Evolutionary conservation across 1,140 invertebrate species (phyloP).

Genomic region (Piezodorus guildinii): DNA sequence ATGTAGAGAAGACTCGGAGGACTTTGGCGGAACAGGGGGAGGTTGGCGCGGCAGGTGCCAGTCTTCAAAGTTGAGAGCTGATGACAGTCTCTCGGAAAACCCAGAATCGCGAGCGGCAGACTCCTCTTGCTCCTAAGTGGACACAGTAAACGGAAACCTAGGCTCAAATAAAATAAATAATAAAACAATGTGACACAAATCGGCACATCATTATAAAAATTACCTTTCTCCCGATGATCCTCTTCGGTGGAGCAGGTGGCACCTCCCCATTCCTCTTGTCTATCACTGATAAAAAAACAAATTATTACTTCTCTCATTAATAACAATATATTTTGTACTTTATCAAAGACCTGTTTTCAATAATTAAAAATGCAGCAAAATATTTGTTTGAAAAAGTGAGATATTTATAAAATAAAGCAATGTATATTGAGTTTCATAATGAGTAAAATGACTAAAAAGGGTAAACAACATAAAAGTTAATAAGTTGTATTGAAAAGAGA

Average conservation of each 20-base stretch:
- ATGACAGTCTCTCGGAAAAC: conserved; percentile 24
- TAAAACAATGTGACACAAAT: not conserved
- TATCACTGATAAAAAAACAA: conserved; percentile 35
- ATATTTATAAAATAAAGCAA: too few relatives aligned
- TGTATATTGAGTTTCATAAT: too few relatives aligned
- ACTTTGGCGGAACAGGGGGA: conserved; percentile 23
- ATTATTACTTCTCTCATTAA: too few relatives aligned
- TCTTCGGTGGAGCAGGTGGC: conserved; percentile 47
- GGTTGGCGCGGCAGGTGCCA: conserved; percentile 24
- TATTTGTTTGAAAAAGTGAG: too few relatives aligned
- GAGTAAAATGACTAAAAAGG: too few relatives aligned
- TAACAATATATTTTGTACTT: too few relatives aligned
- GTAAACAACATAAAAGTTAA: too few relatives aligned
- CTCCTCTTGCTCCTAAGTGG: conserved; percentile 36
- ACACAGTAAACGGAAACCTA: conserved; percentile 19
- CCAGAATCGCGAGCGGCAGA: conserved; percentile 31
- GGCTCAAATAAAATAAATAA: conserved; percentile 29
- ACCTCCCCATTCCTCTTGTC: conserved; percentile 41
- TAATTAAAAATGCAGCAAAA: too few relatives aligned
- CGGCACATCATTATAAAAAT: not conserved
- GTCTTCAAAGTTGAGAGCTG: conserved; percentile 25
- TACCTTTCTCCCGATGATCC: conserved; percentile 28
- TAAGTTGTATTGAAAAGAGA: too few relatives aligned
- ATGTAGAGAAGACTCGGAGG: not conserved
- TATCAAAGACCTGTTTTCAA: too few relatives aligned